These are phyloP conservation scores for Psittacus erithacus DNA, from an alignment of 2,113 vertebrate genomes.

Conservation along the genomic window DNA sequence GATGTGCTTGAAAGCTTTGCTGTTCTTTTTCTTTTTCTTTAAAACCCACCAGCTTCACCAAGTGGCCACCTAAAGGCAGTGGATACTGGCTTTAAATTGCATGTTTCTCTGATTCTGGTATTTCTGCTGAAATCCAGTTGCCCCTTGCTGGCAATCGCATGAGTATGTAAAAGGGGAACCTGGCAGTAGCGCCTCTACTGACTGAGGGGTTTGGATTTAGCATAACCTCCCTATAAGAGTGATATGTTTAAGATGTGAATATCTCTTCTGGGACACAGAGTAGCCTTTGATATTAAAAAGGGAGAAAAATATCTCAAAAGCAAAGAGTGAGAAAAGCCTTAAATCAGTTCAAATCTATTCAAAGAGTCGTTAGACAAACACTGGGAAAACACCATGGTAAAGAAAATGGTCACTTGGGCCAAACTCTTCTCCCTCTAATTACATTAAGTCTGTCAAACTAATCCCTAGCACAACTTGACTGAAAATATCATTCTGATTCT, in stretches of 20 bases:
- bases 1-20: not conserved
- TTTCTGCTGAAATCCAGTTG: not conserved
- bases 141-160: not conserved
- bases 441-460: not conserved
- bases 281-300: not conserved
- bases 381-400: not conserved
- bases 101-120: not conserved
- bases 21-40: not conserved
- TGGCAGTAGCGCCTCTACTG: not conserved
- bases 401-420: not conserved
- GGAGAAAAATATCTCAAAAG: not conserved
- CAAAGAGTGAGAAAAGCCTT: not conserved
- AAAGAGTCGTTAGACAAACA: not conserved
- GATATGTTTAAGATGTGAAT: not conserved
- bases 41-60: conserved; percentile 15
- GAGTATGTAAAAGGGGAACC: not conserved
- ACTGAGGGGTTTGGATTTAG: not conserved
- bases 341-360: not conserved
- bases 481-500: not conserved
- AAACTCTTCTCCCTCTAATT: conserved; percentile 2
- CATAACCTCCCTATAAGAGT: not conserved
- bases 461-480: not conserved
- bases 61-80: not conserved
- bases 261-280: not conserved
- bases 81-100: not conserved